Evolutionary conservation across 2,113 vertebrate genomes (phyloP).

Genomic region (Embiotoca jacksoni): DNA sequence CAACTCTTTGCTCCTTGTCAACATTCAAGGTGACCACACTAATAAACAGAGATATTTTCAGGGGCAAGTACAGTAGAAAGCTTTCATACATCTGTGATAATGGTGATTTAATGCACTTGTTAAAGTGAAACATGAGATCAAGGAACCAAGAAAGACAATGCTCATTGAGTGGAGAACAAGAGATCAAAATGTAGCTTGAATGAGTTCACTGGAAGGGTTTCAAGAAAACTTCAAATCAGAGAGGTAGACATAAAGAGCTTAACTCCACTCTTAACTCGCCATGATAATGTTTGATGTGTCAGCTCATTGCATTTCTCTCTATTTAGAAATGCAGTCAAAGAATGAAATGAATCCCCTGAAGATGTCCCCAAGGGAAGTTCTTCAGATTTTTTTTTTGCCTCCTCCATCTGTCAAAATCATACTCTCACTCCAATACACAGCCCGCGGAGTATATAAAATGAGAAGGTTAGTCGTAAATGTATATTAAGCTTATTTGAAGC

Average conservation of each 20-base stretch:
- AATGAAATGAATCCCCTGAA: slow-evolving; percentile 71
- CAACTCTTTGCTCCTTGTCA: slow-evolving; percentile 40
- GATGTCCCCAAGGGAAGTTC: slow-evolving; percentile 73
- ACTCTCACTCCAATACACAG: slow-evolving; percentile 79
- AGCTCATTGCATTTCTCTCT: slow-evolving; percentile 57
- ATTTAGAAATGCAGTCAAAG: slow-evolving; percentile 71
- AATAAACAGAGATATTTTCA: slow-evolving; percentile 45
- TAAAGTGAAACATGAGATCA: slow-evolving; percentile 2
- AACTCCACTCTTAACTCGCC: slow-evolving; percentile 63
- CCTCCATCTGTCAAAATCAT: slow-evolving; percentile 81
- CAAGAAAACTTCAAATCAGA: slow-evolving; percentile 56
- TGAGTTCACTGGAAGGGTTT: slow-evolving; percentile 50
- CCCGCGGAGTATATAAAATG: slow-evolving; percentile 68
- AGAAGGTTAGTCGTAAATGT: slow-evolving; percentile 74
- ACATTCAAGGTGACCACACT: slow-evolving; percentile 49
- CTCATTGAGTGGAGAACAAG: slow-evolving; percentile 30
- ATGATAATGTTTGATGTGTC: slow-evolving; percentile 64
- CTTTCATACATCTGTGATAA: slow-evolving; percentile 26
- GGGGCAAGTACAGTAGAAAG: slow-evolving; percentile 18
- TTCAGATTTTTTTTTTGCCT: slow-evolving; percentile 56
- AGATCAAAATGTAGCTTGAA: slow-evolving; percentile 41
- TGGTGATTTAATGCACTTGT: slow-evolving; percentile 32
- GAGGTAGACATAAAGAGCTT: slow-evolving; percentile 56
- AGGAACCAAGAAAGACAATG: slow-evolving; percentile 26
- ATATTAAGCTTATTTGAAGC: slow-evolving; percentile 79